Percentiles rank a stretch among this genome's conserved stretches.
phyloP scores from a whole-genome alignment of 2,888 invertebrate genomes.

The Lasioglossum pauxillum region DNA sequence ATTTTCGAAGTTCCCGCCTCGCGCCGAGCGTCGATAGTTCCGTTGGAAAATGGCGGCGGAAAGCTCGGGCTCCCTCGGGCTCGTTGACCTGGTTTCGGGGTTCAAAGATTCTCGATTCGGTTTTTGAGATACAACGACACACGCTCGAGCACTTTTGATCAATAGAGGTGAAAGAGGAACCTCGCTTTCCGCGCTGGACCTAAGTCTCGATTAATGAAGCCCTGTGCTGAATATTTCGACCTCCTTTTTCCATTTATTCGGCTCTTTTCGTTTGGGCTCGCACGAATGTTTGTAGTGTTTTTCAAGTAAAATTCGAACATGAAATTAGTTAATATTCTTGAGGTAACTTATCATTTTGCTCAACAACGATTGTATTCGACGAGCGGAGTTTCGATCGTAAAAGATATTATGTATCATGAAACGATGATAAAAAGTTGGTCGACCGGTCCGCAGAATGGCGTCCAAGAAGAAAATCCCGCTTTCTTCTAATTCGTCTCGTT shows the following conservation, averaged over 20 bases:
- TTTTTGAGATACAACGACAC: conserved; percentile 1
- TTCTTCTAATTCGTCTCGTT: conserved; percentile 15
- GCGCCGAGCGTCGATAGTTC: background rate
- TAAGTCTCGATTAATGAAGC: background rate
- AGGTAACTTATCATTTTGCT: no score
- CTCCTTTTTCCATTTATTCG: background rate
- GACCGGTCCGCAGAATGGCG: background rate
- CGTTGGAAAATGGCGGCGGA: background rate
- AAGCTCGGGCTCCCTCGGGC: background rate
- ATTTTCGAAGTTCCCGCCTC: background rate
- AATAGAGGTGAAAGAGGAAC: background rate
- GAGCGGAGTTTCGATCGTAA: background rate
- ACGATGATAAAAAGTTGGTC: background rate
- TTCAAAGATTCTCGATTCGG: background rate
- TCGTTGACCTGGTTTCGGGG: background rate
- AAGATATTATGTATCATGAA: no score
- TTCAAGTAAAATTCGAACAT: no score
- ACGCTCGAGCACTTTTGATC: conserved; percentile 4
- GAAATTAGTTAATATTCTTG: no score
- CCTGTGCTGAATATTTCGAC: background rate
- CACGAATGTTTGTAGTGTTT: no score
- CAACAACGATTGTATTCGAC: background rate
- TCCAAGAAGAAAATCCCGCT: background rate
- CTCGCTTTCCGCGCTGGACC: background rate
- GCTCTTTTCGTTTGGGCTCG: background rate